Evolutionary conservation across 37 sponge, comb jelly and placozoan genomes (phyloP).

Genomic region (Crambe crambe): DNA sequence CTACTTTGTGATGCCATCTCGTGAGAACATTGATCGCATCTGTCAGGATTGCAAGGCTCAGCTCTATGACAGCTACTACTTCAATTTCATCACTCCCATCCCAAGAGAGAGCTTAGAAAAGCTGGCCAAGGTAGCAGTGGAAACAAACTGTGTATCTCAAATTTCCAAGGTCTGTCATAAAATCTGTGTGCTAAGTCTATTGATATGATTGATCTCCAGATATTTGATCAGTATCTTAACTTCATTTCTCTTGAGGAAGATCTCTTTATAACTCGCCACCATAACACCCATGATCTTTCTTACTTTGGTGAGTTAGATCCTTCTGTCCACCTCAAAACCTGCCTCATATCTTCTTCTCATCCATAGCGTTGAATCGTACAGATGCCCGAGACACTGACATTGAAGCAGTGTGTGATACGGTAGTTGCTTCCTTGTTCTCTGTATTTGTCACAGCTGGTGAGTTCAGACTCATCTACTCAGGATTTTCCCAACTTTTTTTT

Average conservation of each 20-base stretch:
- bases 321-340: neutral
- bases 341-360: neutral
- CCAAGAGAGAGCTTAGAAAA: slow-evolving; percentile 85
- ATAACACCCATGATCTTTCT: slow-evolving; percentile 61
- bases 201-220: slow-evolving; percentile 32
- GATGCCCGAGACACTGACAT: slow-evolving; percentile 89
- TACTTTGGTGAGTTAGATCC: slow-evolving; percentile 82
- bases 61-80: slow-evolving; percentile 82
- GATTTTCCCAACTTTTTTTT: neutral
- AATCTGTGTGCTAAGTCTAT: neutral
- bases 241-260: slow-evolving; percentile 94
- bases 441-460: slow-evolving; percentile 91
- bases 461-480: neutral
- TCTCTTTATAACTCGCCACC: slow-evolving; percentile 79
- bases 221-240: slow-evolving; percentile 95
- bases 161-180: slow-evolving; percentile 57
- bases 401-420: slow-evolving; percentile 58
- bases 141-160: slow-evolving; percentile 67
- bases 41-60: slow-evolving; percentile 84
- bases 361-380: slow-evolving; percentile 85
- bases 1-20: slow-evolving; percentile 89
- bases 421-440: slow-evolving; percentile 92
- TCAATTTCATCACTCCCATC: slow-evolving; percentile 93
- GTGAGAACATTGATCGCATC: slow-evolving; percentile 76
- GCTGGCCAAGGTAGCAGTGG: slow-evolving; percentile 80